Percentiles rank a stretch among this genome's conserved stretches.
Evolutionary conservation across 2,888 invertebrate genomes (phyloP).

Genomic region (Bursaphelenchus okinawaensis): DNA sequence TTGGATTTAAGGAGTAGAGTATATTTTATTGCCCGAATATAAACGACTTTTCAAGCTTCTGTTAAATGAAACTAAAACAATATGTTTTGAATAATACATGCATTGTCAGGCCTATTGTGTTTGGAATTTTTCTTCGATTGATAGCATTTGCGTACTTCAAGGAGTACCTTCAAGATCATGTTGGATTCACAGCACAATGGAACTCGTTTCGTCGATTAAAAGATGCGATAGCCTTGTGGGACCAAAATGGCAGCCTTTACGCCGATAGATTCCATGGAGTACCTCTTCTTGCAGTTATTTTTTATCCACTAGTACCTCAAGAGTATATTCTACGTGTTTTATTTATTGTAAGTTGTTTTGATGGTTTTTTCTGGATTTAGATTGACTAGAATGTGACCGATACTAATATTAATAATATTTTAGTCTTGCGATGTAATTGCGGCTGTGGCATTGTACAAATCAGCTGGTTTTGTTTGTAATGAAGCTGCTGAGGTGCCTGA

Average conservation of each 20-base stretch:
- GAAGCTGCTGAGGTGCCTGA: not conserved
- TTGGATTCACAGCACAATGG: constrained; percentile 35
- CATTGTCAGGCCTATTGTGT: not conserved
- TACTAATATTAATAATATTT: not conserved
- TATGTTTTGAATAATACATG: too few species aligned
- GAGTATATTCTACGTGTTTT: not conserved
- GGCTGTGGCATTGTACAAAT: not conserved
- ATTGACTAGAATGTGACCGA: not conserved
- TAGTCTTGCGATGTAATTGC: constrained; percentile 7
- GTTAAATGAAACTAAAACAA: too few species aligned
- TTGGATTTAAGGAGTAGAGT: too few species aligned
- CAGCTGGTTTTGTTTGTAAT: not conserved
- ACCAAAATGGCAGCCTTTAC: constrained; percentile 21
- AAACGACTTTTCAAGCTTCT: too few species aligned
- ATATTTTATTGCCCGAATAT: too few species aligned
- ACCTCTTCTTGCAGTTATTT: constrained; percentile 12
- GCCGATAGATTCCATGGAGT: constrained; percentile 37
- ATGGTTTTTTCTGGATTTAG: not conserved
- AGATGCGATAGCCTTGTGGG: constrained; percentile 29
- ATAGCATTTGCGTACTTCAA: constrained; percentile 24
- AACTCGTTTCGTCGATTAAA: constrained; percentile 31
- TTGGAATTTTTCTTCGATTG: constrained; percentile 27
- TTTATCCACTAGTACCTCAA: constrained; percentile 4
- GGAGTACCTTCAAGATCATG: constrained; percentile 26
- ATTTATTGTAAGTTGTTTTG: not conserved